A percentile compares a stretch with the other conserved stretches of the same genome.
phyloP scores from a whole-genome alignment of 37 sponge, comb jelly and placozoan species.

The Bolinopsis microptera region DNA sequence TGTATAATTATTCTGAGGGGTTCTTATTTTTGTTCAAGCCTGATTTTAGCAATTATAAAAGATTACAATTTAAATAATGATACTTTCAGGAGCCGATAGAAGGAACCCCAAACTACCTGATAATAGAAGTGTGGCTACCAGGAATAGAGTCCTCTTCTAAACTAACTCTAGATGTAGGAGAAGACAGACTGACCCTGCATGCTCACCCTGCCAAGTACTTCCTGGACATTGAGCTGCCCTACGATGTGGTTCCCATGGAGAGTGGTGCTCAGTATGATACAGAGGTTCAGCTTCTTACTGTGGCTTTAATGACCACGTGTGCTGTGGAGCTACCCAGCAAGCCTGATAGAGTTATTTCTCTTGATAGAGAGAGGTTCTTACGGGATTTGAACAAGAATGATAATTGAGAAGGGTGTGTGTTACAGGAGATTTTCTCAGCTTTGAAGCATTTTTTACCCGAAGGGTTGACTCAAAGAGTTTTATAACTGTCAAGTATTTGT shows the following conservation, averaged over 20 bases:
- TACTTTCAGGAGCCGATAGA: constrained; percentile 42
- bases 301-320: constrained; percentile 24
- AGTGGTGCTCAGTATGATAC: constrained; percentile 54
- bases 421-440: no score
- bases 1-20: no score
- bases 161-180: constrained; percentile 59
- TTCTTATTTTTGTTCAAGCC: no score
- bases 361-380: not conserved
- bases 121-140: constrained; percentile 43
- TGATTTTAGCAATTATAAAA: no score
- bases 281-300: constrained; percentile 18
- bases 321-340: not conserved
- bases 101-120: constrained; percentile 60
- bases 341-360: not conserved
- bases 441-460: no score
- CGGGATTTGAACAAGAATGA: not conserved
- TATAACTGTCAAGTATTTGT: no score
- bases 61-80: no score
- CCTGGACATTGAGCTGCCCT: constrained; percentile 56
- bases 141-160: constrained; percentile 26
- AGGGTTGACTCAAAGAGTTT: no score
- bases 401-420: no score
- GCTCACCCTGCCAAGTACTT: constrained; percentile 58
- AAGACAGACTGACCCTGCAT: constrained; percentile 43
- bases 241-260: constrained; percentile 48